A percentile compares a stretch with the other conserved stretches of the same genome.
Conservation (phyloP, 2,888 invertebrate species). For the Busseola fusca region DNA sequence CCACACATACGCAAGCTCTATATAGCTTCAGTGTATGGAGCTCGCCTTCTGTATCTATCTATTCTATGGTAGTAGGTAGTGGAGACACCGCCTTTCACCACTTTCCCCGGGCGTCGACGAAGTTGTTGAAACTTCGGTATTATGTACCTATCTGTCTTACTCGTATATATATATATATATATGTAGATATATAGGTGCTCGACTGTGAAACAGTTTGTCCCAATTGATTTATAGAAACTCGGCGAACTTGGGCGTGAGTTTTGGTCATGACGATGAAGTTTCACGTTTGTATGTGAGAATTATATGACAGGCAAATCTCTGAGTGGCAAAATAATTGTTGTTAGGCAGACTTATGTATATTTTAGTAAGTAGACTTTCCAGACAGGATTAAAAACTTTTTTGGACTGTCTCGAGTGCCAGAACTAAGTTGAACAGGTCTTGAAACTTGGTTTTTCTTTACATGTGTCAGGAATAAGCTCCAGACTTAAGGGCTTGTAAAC, state of each 20-base stretch:
- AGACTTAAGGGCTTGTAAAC: background rate
- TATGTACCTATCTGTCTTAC: slow-evolving; percentile 42
- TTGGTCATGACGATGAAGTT: slow-evolving; percentile 33
- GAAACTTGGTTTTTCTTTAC: slow-evolving; percentile 6
- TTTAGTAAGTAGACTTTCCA: slow-evolving; percentile 7
- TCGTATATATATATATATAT: slow-evolving; percentile 19
- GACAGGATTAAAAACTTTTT: slow-evolving; percentile 15
- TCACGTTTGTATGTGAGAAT: slow-evolving; percentile 17
- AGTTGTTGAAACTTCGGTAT: slow-evolving; percentile 58
- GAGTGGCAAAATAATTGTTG: background rate
- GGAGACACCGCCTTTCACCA: slow-evolving; percentile 51
- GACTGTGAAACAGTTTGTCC: slow-evolving; percentile 55
- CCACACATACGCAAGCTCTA: background rate
- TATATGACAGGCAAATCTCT: slow-evolving; percentile 4
- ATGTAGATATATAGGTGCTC: slow-evolving; percentile 32
- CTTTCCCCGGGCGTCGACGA: slow-evolving; percentile 53
- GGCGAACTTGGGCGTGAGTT: slow-evolving; percentile 35
- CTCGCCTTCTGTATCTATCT: slow-evolving; percentile 1
- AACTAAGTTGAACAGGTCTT: slow-evolving; percentile 19
- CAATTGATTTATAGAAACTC: slow-evolving; percentile 60
- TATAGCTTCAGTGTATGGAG: background rate
- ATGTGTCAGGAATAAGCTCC: slow-evolving; percentile 1
- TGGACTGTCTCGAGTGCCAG: background rate
- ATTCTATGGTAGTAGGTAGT: slow-evolving; percentile 3
- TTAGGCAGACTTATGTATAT: background rate